Evolutionary conservation across 1,140 invertebrate species (phyloP).

Genomic region (Zaprionus lachaisei): DNA sequence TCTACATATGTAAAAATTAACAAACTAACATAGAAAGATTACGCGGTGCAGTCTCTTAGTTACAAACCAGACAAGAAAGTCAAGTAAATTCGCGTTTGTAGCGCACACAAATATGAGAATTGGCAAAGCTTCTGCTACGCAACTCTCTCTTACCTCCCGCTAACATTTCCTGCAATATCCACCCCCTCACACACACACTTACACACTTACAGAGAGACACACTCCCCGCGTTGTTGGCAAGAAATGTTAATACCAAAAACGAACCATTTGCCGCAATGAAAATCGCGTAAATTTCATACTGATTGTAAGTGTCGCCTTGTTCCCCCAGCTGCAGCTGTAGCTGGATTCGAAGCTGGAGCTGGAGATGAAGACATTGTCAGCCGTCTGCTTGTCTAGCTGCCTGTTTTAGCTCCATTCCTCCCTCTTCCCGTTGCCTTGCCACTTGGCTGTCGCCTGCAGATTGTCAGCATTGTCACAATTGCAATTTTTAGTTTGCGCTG

Average conservation of each 20-base stretch:
- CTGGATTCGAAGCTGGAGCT: conserved; percentile 11
- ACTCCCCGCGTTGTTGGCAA: conserved; percentile 41
- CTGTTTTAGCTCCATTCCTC: neutral
- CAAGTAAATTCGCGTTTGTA: neutral
- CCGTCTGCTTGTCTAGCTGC: conserved; percentile 61
- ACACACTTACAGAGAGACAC: neutral
- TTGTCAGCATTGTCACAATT: conserved; percentile 79
- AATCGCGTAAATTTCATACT: conserved; percentile 81
- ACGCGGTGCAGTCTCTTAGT: neutral
- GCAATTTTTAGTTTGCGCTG: conserved; percentile 61
- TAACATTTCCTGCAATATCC: conserved; percentile 42
- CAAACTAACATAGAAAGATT: too few species aligned
- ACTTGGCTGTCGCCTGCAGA: conserved; percentile 74
- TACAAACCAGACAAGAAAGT: neutral
- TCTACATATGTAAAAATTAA: too few species aligned
- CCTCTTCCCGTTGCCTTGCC: neutral
- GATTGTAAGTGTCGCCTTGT: conserved; percentile 79
- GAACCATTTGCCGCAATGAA: conserved; percentile 81
- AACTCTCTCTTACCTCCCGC: conserved; percentile 1
- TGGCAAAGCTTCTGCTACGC: conserved; percentile 64
- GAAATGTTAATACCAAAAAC: conserved; percentile 80
- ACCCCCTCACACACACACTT: neutral
- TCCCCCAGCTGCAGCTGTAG: conserved; percentile 27
- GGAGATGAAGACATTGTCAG: conserved; percentile 41
- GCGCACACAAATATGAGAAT: conserved; percentile 59